A percentile compares a stretch with the other conserved stretches of the same genome.
phyloP scores from a whole-genome alignment of 2,113 vertebrate species.

The Lophotis ruficrista region DNA sequence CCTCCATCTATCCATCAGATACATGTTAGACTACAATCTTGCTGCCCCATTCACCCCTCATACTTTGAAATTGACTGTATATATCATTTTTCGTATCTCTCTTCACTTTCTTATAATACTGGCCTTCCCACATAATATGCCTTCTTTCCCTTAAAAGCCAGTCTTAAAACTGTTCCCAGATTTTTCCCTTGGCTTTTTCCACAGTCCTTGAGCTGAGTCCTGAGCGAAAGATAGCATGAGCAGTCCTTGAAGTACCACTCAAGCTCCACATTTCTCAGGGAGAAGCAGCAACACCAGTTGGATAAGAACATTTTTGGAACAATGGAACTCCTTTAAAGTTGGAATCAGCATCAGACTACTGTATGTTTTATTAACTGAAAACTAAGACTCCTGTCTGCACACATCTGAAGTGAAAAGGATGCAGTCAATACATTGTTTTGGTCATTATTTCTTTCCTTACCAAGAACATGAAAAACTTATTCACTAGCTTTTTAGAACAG shows the following conservation, averaged over 20 bases:
- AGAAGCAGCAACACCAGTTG: background rate
- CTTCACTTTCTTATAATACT: background rate
- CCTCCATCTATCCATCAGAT: background rate
- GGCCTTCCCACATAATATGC: background rate
- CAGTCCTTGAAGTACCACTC: background rate
- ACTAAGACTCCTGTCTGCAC: background rate
- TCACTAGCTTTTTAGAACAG: background rate
- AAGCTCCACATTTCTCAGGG: background rate
- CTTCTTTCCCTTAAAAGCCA: background rate
- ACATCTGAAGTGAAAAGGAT: background rate
- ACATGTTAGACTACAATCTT: background rate
- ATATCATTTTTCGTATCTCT: background rate
- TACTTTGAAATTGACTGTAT: background rate
- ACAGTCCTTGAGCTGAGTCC: background rate
- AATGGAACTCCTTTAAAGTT: background rate
- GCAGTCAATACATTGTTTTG: background rate
- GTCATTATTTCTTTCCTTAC: background rate
- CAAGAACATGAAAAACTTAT: background rate
- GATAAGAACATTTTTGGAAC: background rate
- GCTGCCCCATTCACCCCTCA: background rate
- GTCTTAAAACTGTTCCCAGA: background rate
- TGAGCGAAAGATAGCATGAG: background rate
- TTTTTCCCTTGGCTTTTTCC: background rate
- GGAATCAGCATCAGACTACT: background rate
- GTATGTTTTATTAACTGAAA: background rate